Percentiles rank a stretch among this genome's conserved stretches.
Evolutionary conservation across 1,140 invertebrate species (phyloP).

Genomic region (Centruroides sculpturatus): DNA sequence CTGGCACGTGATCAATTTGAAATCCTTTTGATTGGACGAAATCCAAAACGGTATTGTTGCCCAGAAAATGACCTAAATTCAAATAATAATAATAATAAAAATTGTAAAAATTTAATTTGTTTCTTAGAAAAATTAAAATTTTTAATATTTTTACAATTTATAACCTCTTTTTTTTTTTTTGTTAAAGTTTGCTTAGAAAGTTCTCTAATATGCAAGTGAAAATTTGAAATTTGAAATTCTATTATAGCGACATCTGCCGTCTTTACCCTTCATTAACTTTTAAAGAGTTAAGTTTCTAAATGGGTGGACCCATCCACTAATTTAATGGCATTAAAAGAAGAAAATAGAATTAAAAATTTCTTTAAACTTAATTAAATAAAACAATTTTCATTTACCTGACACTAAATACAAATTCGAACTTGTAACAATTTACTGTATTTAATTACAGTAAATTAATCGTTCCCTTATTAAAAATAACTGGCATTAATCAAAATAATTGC

Average conservation of each 20-base stretch:
- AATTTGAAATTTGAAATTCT: not conserved
- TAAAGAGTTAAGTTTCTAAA: no score
- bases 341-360: no score
- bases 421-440: no score
- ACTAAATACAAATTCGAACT: no score
- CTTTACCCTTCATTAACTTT: not conserved
- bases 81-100: conserved; percentile 1
- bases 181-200: not conserved
- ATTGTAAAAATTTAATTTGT: not conserved
- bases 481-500: no score
- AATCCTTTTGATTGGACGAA: conserved; percentile 28
- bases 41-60: conserved; percentile 36
- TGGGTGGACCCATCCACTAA: no score
- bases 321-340: no score
- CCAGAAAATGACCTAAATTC: conserved; percentile 36
- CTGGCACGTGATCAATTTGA: conserved; percentile 28
- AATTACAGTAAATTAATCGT: no score
- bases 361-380: no score
- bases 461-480: no score
- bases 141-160: not conserved
- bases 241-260: not conserved
- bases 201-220: not conserved
- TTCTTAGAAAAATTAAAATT: not conserved
- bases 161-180: not conserved
- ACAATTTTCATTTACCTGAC: no score